These are phyloP conservation scores for Halcyon senegalensis DNA, from an alignment of 2,113 vertebrate genomes.

Conservation along the genomic window DNA sequence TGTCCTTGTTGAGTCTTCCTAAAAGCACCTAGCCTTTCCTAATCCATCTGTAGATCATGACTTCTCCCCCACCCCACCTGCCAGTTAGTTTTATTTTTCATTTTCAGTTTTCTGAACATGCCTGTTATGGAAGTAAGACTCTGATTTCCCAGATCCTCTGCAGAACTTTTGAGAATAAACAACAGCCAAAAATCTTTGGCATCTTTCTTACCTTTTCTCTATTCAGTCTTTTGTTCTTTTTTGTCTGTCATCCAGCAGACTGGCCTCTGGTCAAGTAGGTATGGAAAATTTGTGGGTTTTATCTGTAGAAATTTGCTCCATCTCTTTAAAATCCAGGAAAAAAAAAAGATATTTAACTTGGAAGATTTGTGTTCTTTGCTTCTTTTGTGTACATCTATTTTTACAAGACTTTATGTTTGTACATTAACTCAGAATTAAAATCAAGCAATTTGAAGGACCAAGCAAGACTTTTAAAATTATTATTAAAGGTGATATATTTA, in stretches of 20 bases:
- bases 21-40: not conserved
- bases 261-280: not conserved
- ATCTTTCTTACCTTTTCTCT: not conserved
- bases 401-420: not conserved
- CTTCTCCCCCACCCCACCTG: not conserved
- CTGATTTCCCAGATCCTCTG: not conserved
- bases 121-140: not conserved
- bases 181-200: not conserved
- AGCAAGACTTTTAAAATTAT: not conserved
- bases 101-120: not conserved
- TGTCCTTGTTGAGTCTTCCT: not conserved
- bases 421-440: not conserved
- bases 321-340: not conserved
- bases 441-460: not conserved
- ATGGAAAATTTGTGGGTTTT: not conserved
- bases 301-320: not conserved
- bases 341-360: not conserved
- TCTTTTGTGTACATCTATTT: not conserved
- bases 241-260: not conserved
- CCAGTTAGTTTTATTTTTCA: not conserved
- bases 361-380: not conserved
- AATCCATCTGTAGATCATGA: not conserved
- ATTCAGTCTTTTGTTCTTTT: not conserved
- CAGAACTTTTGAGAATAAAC: not conserved
- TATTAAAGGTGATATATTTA: not conserved